Base-by-base conservation (phyloP, 2,888 invertebrate genomes). In the Ischnura elegans region DNA sequence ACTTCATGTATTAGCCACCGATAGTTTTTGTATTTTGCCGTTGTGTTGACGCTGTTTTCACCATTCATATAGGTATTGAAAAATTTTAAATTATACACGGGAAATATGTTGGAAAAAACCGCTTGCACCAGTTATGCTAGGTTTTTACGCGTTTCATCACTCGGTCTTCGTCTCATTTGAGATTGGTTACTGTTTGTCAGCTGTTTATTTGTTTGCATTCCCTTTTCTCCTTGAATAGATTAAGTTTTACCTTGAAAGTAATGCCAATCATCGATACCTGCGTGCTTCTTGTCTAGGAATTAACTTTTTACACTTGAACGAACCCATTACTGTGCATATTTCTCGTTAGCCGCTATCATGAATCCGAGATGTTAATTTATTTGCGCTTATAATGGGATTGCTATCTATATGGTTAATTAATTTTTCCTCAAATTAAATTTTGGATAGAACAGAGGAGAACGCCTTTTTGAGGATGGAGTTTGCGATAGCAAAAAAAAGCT, bases 311-410 rank as follows among this genome's bases (percentile, higher is more conserved):
- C 13, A 36, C 10, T n/a, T 13, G 10, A 13, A 25, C 36, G 13
- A 36, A 76, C 25, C 16, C 36, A 36, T 76, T 13, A 13, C 29
- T 36, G 25, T 36, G 36, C n/a, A 36, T 0, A 36, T 76, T 76
- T 36, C 76, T 76, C 76, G 13, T 76, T 76, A 61, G 76, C 76
- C 36, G 13, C 76, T 76, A 76, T 76, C 76, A 76, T 36, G 76
- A 36, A 76, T 76, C 76, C 76, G 76, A 10, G 8, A 29, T 25
- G n/a, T 76, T n/a, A 76, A 36, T 36, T 76, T 36, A 76, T 76
- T 36, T 36, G 76, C 36, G 36, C 10, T 0, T 29, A 3, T 76
- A 76, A 76, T 76, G 76, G 36, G 76, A 36, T 10, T 36, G 36
- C 29, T 76, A 76, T 76, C 76, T 76, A 10, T 10, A 3, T 61